Base-by-base conservation (phyloP, 2,113 vertebrate genomes). In the Sminthopsis crassicaudata region DNA sequence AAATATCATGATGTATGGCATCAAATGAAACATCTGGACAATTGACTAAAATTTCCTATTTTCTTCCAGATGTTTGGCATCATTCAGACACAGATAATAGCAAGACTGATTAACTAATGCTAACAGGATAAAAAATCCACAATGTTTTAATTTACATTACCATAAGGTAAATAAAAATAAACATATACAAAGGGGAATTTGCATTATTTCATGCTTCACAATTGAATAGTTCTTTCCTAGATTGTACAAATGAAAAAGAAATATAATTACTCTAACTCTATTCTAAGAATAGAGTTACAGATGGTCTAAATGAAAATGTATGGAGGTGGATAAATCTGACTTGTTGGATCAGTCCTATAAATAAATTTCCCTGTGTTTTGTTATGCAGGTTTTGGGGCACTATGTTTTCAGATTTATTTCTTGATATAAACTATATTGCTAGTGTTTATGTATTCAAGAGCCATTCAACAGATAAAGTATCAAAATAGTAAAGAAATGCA, bases 271-370 rank as follows among this genome's bases (percentile, higher is more conserved):
- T n/a, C n/a, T n/a, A n/a, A n/a, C n/a, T n/a, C 97, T 97, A 96
- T 96, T 97, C 93, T 91, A 97, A 96, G 98, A 98, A 98, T 97
- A 98, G 98, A 98, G 97, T 98, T 98, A 97, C 97, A 98, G 98
- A 98, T 98, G 98, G 97, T 96, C 55, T 60, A 97, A 97, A 97
- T 98, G 96, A 97, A 98, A 98, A 97, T 92, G 94, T 96, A 97
- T 94, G 97, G 97, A 96, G 95, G 96, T 97, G 97, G 97, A 91
- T 98, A 96, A 98, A 97, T 95, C 93, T 91, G 94, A 98, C 97
- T 97, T 98, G 97, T 97, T 98, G 96, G 97, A 95, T 98, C 93
- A 97, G 94, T 97, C 91, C 97, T 97, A 98, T 98, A 98, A 98
- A 98, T 98, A 98, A 89, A 91, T 92, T 90, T 14, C 23, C 94